Evolutionary conservation across 2,113 vertebrate genomes (phyloP).

Genomic region (Eleginops maclovinus): DNA sequence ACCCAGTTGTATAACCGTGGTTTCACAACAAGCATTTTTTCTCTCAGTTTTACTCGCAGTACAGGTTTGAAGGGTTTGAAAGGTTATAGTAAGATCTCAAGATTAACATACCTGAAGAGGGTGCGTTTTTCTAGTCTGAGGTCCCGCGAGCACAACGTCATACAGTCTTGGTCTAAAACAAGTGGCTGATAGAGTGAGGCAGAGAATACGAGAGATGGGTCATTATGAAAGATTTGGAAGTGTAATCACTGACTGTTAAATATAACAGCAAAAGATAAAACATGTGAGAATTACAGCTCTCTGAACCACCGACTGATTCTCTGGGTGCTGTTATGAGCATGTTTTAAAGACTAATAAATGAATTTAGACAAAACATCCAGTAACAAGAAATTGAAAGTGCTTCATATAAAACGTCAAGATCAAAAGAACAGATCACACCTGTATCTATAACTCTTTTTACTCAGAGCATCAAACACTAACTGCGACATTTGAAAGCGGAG

Average conservation of each 20-base stretch:
- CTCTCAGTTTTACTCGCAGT: not conserved
- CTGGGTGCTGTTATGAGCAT: too few species aligned
- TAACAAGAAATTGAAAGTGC: not conserved
- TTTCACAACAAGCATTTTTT: not conserved
- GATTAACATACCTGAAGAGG: slow-evolving; percentile 89
- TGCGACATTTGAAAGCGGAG: not conserved
- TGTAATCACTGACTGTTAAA: slow-evolving; percentile 5
- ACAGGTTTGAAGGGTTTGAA: not conserved
- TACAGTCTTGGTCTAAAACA: slow-evolving; percentile 96
- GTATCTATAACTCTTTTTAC: too few species aligned
- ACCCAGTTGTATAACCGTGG: too few species aligned
- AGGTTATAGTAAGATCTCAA: not conserved
- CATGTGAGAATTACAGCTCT: not conserved
- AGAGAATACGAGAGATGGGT: slow-evolving; percentile 15
- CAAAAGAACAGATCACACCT: too few species aligned
- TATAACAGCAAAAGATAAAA: not conserved
- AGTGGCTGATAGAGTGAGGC: slow-evolving; percentile 86
- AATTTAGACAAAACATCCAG: too few species aligned
- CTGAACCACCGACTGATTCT: not conserved
- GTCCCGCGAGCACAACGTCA: slow-evolving; percentile 93
- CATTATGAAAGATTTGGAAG: slow-evolving; percentile 8
- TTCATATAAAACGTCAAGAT: too few species aligned
- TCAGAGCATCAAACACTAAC: too few species aligned
- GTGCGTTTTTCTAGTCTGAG: slow-evolving; percentile 95
- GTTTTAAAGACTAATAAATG: too few species aligned